Percentiles rank a stretch among this genome's conserved stretches.
These are phyloP conservation scores for Trichechus manatus DNA, from an alignment of 2,113 vertebrate species.

Conservation along the genomic window DNA sequence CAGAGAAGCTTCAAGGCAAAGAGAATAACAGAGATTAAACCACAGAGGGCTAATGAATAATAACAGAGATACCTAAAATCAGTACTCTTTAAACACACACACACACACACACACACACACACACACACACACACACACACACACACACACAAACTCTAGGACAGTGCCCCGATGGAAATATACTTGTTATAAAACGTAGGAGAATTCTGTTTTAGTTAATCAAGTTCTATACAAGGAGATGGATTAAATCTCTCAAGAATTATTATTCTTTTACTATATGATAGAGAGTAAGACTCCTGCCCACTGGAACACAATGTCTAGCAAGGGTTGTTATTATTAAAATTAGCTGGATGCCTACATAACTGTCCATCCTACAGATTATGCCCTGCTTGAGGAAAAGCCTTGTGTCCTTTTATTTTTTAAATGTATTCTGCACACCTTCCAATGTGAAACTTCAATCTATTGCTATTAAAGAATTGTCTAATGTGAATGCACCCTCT, in stretches of 20 bases:
- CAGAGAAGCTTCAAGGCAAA: not conserved
- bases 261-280: not conserved
- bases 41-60: not conserved
- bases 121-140: not conserved
- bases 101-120: not conserved
- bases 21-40: not conserved
- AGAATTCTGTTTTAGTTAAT: constrained; percentile 34
- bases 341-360: not conserved
- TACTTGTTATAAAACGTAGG: not conserved
- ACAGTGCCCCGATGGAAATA: not conserved
- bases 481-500: constrained; percentile 1
- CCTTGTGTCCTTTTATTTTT: not conserved
- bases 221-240: not conserved
- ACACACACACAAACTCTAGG: not conserved
- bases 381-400: not conserved
- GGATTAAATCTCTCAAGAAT: not conserved
- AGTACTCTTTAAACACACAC: not conserved
- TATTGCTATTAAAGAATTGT: not conserved
- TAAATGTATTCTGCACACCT: not conserved
- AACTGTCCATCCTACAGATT: not conserved
- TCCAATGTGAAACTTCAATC: constrained; percentile 30
- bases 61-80: not conserved
- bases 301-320: not conserved
- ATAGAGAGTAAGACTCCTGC: not conserved
- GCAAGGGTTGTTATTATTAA: not conserved